These are phyloP conservation scores for Calidris pygmaea DNA, from an alignment of 2,113 vertebrate species.

Conservation along the genomic window DNA sequence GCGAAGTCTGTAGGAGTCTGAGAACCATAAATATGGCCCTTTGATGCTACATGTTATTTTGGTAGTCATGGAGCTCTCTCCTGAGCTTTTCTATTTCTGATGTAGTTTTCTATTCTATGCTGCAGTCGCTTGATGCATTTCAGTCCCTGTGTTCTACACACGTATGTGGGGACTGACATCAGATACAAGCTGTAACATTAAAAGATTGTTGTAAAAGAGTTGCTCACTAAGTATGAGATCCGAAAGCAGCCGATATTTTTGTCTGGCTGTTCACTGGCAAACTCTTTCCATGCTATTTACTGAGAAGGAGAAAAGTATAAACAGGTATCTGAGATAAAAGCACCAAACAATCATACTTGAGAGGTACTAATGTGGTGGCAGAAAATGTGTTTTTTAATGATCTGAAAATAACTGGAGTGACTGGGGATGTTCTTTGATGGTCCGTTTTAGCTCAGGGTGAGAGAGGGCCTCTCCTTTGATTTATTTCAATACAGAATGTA, in stretches of 20 bases:
- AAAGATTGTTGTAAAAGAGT: neutral
- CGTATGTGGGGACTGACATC: neutral
- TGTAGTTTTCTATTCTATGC: neutral
- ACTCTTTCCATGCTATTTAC: neutral
- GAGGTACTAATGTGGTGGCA: neutral
- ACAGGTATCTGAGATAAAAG: neutral
- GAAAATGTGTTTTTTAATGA: neutral
- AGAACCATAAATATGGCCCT: neutral
- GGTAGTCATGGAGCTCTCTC: neutral
- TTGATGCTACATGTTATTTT: neutral
- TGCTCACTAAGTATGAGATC: neutral
- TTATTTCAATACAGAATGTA: neutral
- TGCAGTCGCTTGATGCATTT: neutral
- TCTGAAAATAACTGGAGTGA: neutral
- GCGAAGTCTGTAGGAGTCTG: neutral
- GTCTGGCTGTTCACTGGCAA: neutral
- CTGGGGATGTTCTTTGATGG: neutral
- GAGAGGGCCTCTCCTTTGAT: neutral
- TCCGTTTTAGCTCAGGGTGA: neutral
- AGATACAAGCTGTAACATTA: neutral
- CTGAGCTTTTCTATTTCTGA: neutral
- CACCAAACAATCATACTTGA: neutral
- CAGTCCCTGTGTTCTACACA: neutral
- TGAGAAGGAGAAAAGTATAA: neutral
- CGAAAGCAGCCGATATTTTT: neutral